phyloP scores from a whole-genome alignment of 2,797 vertebrate genomes.

The Gymnothorax javanicus region DNA sequence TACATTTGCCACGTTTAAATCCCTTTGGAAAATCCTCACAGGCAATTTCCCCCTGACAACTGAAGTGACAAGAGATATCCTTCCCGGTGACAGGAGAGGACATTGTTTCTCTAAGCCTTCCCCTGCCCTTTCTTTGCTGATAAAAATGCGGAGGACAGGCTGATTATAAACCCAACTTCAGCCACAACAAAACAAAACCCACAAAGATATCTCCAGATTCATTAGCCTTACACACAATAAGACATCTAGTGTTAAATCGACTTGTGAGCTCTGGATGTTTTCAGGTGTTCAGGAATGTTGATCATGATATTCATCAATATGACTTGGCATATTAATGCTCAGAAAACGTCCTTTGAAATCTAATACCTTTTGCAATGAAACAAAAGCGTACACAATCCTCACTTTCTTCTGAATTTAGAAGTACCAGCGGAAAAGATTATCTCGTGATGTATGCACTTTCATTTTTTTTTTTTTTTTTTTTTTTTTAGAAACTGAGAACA shows the following conservation, averaged over 20 bases:
- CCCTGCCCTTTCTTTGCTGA: background rate
- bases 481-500: background rate
- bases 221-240: background rate
- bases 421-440: background rate
- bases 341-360: background rate
- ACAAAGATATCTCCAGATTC: background rate
- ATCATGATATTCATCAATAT: background rate
- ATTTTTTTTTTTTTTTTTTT: background rate
- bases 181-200: background rate
- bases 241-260: too few relatives aligned
- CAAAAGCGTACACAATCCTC: background rate
- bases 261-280: too few relatives aligned
- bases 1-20: constrained; percentile 34
- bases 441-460: background rate
- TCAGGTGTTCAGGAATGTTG: background rate
- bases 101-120: constrained; percentile 59
- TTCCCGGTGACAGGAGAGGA: constrained; percentile 79
- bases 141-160: constrained; percentile 16
- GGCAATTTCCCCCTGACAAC: constrained; percentile 36
- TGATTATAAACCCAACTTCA: constrained; percentile 17
- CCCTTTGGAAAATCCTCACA: constrained; percentile 38
- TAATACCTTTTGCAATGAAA: background rate
- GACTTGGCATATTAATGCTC: background rate
- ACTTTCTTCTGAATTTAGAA: background rate
- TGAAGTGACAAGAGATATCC: constrained; percentile 69